Evolutionary conservation across 2,113 vertebrate species (phyloP).

Genomic region (Oxyura jamaicensis): DNA sequence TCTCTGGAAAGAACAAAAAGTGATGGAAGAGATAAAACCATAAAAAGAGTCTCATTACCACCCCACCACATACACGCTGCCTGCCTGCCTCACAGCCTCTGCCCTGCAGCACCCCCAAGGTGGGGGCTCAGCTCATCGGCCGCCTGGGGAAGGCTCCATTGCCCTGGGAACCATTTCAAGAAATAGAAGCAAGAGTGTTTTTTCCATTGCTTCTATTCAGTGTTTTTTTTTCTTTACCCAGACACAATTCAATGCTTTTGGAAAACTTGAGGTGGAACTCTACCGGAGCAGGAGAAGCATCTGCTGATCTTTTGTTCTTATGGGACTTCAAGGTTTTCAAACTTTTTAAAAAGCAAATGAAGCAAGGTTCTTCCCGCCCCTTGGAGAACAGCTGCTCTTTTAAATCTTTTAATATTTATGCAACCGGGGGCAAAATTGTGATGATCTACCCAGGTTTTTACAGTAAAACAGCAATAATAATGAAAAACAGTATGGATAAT

Average conservation of each 20-base stretch:
- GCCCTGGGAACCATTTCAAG: not conserved
- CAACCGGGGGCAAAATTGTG: not conserved
- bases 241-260: not conserved
- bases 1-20: not conserved
- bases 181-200: not conserved
- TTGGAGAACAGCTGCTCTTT: not conserved
- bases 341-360: not conserved
- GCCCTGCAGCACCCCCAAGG: not conserved
- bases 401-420: not conserved
- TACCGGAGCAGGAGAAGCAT: not conserved
- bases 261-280: not conserved
- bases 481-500: not conserved
- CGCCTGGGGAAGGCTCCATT: not conserved
- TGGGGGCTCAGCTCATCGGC: not conserved
- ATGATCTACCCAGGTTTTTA: not conserved
- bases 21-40: not conserved
- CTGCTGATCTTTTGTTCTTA: not conserved
- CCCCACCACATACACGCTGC: fast-evolving
- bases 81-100: not conserved
- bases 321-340: not conserved
- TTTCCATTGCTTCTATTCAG: not conserved
- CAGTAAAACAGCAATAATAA: not conserved
- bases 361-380: not conserved
- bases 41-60: not conserved
- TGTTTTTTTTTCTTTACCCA: not conserved